phyloP scores from a whole-genome alignment of 2,113 vertebrate genomes.

The Echinops telfairi region DNA sequence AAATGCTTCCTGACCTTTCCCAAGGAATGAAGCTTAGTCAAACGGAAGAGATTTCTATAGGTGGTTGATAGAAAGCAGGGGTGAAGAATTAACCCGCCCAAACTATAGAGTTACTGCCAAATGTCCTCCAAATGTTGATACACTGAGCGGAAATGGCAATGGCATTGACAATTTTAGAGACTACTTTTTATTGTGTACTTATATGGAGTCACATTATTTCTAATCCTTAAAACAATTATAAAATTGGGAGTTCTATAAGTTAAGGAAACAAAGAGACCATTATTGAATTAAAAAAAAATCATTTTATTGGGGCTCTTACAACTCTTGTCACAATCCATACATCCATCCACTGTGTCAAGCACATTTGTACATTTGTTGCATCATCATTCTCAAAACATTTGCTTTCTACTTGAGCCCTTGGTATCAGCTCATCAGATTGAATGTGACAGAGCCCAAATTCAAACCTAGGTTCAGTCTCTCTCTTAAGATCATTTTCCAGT shows the following conservation, averaged over 20 bases:
- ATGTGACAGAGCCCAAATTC: background rate
- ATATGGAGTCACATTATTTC: background rate
- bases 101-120: background rate
- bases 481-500: background rate
- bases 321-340: no score
- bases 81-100: background rate
- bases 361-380: no score
- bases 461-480: background rate
- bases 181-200: background rate
- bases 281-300: background rate
- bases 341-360: no score
- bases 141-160: background rate
- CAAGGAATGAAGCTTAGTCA: background rate
- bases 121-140: background rate
- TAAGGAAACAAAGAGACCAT: background rate
- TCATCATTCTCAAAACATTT: no score
- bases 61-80: background rate
- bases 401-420: no score
- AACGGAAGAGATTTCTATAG: background rate
- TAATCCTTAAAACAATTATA: constrained; percentile 11
- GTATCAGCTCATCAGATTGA: background rate
- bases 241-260: background rate
- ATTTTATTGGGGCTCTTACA: no score
- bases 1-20: background rate
- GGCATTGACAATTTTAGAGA: background rate